These are phyloP conservation scores for Cabera pusaria DNA, from an alignment of 2,888 invertebrate species.

Conservation along the genomic window DNA sequence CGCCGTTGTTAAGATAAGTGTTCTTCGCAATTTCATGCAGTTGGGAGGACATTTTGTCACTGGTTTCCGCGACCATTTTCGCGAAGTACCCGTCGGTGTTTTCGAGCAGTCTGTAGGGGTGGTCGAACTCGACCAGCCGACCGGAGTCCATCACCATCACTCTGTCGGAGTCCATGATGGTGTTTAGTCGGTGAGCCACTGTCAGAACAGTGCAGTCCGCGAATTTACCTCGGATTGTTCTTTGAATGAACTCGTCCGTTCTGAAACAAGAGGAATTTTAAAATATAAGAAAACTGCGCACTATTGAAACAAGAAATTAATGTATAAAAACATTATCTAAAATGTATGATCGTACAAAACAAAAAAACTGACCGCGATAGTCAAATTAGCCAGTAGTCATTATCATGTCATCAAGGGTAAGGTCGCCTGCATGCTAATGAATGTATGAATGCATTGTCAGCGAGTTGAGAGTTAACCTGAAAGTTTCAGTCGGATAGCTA, in stretches of 20 bases:
- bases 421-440: too few relatives aligned
- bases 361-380: too few relatives aligned
- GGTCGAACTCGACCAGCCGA: constrained; percentile 87
- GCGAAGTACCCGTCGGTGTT: constrained; percentile 84
- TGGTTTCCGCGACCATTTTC: constrained; percentile 89
- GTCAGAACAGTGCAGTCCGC: constrained; percentile 93
- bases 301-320: too few relatives aligned
- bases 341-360: too few relatives aligned
- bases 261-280: constrained; percentile 67
- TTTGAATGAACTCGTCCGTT: constrained; percentile 93
- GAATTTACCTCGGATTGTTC: constrained; percentile 91
- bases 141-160: constrained; percentile 95
- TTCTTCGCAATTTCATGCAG: constrained; percentile 71
- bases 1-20: constrained; percentile 67
- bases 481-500: too few relatives aligned
- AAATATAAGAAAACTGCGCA: too few relatives aligned
- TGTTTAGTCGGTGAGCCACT: constrained; percentile 95
- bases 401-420: too few relatives aligned
- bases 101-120: constrained; percentile 85
- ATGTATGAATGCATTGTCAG: too few relatives aligned
- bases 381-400: too few relatives aligned
- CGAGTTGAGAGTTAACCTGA: too few relatives aligned
- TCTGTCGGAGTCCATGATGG: constrained; percentile 96
- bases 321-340: too few relatives aligned
- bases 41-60: constrained; percentile 77